Percentiles rank a stretch among this genome's conserved stretches.
These are phyloP conservation scores for Leptopilina syphax DNA, from an alignment of 2,888 invertebrate genomes.

Conservation along the genomic window DNA sequence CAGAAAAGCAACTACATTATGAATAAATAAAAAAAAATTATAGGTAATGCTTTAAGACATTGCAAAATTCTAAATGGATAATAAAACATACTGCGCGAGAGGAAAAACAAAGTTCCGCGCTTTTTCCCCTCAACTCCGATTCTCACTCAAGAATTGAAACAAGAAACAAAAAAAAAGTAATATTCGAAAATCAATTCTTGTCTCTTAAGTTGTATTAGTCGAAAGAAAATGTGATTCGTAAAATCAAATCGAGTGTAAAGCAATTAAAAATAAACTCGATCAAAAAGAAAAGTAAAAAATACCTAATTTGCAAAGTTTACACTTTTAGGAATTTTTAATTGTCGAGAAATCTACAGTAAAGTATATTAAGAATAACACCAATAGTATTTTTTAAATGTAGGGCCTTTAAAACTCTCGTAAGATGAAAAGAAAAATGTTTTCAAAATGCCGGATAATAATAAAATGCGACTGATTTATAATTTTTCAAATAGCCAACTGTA, in stretches of 20 bases:
- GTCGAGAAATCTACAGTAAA: too few relatives aligned
- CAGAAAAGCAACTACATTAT: constrained; percentile 37
- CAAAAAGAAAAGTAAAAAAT: not conserved
- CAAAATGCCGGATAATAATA: not conserved
- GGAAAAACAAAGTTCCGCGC: not conserved
- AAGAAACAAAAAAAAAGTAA: not conserved
- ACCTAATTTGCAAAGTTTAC: not conserved
- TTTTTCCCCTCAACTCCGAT: constrained; percentile 9
- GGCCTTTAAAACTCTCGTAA: constrained; percentile 21
- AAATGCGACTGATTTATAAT: not conserved
- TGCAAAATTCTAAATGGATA: constrained; percentile 43
- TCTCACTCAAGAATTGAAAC: not conserved
- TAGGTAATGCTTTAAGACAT: constrained; percentile 44
- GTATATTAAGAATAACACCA: constrained; percentile 4
- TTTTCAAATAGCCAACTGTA: not conserved
- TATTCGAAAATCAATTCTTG: not conserved
- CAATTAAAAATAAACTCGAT: not conserved
- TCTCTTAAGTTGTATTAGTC: not conserved
- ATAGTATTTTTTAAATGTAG: constrained; percentile 19
- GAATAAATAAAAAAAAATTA: constrained; percentile 49
- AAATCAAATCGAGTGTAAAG: too few relatives aligned
- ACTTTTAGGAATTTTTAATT: constrained; percentile 13
- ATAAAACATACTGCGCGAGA: constrained; percentile 9
- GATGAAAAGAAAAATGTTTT: constrained; percentile 15
- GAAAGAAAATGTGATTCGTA: not conserved